Evolutionary conservation across 2,888 invertebrate genomes (phyloP).

Genomic region (Platycheirus rosarum): DNA sequence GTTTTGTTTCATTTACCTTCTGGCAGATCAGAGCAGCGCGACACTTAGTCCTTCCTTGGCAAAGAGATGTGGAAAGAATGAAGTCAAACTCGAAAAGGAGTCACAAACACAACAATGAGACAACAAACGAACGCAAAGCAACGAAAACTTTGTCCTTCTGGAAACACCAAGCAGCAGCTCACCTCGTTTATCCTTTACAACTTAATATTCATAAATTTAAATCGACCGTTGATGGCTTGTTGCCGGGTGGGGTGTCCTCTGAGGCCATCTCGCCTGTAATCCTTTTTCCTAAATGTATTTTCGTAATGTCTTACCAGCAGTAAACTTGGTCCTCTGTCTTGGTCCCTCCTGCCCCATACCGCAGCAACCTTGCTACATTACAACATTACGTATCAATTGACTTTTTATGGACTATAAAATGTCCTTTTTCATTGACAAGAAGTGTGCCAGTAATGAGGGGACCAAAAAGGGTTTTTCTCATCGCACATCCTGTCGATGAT

Average conservation of each 20-base stretch:
- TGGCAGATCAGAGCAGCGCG: conserved; percentile 10
- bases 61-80: background rate
- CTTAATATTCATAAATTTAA: conserved; percentile 74
- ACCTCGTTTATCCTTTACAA: conserved; percentile 73
- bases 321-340: conserved; percentile 31
- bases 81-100: conserved; percentile 30
- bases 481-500: conserved; percentile 54
- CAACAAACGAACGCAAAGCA: background rate
- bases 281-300: conserved; percentile 73
- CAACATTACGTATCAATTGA: conserved; percentile 74
- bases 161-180: conserved; percentile 53
- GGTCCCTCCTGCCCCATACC: conserved; percentile 6
- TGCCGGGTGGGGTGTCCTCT: conserved; percentile 44
- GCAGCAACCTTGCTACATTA: conserved; percentile 56
- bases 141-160: conserved; percentile 64
- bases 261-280: conserved; percentile 54
- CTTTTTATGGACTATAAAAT: conserved; percentile 74
- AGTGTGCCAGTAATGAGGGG: conserved; percentile 74
- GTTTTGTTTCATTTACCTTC: conserved; percentile 33
- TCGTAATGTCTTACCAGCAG: conserved; percentile 58
- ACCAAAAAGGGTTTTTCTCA: conserved; percentile 53
- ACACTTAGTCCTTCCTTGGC: conserved; percentile 18
- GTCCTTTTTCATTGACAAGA: conserved; percentile 72
- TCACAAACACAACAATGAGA: conserved; percentile 20
- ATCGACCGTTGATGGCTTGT: conserved; percentile 74